These are phyloP conservation scores for Abrostola triplasia DNA, from an alignment of 2,888 invertebrate genomes.

Conservation along the genomic window DNA sequence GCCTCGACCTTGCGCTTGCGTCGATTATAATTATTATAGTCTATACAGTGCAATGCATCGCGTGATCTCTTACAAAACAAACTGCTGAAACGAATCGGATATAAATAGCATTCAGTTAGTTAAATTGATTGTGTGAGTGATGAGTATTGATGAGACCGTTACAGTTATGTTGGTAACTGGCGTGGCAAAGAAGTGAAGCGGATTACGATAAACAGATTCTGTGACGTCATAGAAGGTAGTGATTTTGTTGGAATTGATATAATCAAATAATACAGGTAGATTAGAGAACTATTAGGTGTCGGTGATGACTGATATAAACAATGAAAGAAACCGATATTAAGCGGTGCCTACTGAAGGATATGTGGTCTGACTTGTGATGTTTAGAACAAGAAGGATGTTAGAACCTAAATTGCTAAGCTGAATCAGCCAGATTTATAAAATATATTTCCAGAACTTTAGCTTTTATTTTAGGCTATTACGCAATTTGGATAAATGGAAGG, in stretches of 20 bases:
- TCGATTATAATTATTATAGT: constrained; percentile 34
- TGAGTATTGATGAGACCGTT: constrained; percentile 15
- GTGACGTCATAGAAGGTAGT: neutral
- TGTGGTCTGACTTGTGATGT: neutral
- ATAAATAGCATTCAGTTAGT: constrained; percentile 25
- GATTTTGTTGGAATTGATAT: neutral
- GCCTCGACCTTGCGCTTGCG: constrained; percentile 69
- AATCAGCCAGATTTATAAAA: too few relatives aligned
- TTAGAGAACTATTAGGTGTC: neutral
- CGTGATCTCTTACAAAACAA: constrained; percentile 55
- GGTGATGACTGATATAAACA: neutral
- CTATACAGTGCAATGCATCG: constrained; percentile 36
- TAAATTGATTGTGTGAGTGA: constrained; percentile 41
- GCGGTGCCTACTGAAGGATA: neutral
- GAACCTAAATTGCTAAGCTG: neutral
- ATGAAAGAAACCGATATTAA: neutral
- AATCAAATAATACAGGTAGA: neutral
- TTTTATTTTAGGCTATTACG: too few relatives aligned
- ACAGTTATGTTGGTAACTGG: neutral
- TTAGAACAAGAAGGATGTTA: neutral
- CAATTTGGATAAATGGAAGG: too few relatives aligned
- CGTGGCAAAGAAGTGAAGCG: neutral
- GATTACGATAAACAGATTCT: neutral
- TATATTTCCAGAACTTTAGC: too few relatives aligned
- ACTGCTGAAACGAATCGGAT: constrained; percentile 49